Evolutionary conservation across 2,113 vertebrate genomes (phyloP).

Genomic region (Tor tambroides): DNA sequence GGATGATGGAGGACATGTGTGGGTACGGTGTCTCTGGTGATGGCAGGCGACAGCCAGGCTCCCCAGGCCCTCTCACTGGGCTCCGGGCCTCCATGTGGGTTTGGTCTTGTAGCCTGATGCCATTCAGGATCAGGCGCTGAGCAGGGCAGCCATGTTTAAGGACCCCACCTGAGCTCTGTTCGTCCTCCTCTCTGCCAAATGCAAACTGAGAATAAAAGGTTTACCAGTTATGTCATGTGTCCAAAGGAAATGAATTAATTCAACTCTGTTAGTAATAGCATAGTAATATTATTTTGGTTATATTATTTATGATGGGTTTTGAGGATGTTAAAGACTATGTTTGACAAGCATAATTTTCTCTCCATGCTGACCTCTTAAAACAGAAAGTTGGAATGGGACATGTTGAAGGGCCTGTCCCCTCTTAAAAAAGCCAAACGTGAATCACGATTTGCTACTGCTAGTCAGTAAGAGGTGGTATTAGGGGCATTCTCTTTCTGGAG

Average conservation of each 20-base stretch:
- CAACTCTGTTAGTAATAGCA: background rate
- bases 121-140: constrained; percentile 69
- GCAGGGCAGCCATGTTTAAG: constrained; percentile 74
- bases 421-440: background rate
- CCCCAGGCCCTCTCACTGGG: constrained; percentile 67
- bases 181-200: constrained; percentile 62
- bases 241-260: background rate
- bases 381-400: background rate
- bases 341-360: background rate
- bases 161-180: constrained; percentile 66
- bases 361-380: background rate
- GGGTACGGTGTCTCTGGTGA: constrained; percentile 58
- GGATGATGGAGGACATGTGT: constrained; percentile 75
- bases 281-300: background rate
- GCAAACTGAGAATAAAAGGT: constrained; percentile 57
- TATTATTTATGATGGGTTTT: background rate
- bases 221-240: background rate
- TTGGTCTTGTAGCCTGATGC: constrained; percentile 68
- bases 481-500: background rate
- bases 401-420: background rate
- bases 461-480: background rate
- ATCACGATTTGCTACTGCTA: background rate
- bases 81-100: constrained; percentile 73
- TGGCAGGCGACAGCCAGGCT: constrained; percentile 62
- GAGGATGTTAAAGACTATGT: background rate